Conservation (phyloP, 2,797 vertebrate species). For the Tympanoctomys barrerae region DNA sequence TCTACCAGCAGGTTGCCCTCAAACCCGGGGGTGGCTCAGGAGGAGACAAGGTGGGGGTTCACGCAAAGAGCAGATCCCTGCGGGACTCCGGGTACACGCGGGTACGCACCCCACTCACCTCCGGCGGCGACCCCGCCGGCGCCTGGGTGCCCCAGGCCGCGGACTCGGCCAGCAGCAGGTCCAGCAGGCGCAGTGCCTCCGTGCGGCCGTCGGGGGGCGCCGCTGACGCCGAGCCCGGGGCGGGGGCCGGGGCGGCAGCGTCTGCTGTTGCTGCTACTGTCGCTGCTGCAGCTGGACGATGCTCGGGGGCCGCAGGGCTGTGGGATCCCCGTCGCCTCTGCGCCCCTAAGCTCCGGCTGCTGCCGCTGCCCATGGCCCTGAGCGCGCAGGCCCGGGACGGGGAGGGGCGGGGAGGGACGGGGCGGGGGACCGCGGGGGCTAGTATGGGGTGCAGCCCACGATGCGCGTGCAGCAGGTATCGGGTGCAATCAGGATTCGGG, state of each 20-base stretch:
- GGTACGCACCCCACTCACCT: conserved; percentile 60
- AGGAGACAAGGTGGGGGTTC: neutral
- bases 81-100: neutral
- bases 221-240: neutral
- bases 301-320: neutral
- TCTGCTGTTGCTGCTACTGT: neutral
- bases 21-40: neutral
- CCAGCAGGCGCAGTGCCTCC: conserved; percentile 75
- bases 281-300: neutral
- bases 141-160: conserved; percentile 53
- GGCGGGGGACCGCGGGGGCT: neutral
- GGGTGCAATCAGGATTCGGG: no score
- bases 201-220: conserved; percentile 39
- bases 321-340: conserved; percentile 59
- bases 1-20: neutral
- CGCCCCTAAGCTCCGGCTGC: conserved; percentile 77
- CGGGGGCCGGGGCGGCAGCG: neutral
- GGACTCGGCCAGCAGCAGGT: conserved; percentile 79
- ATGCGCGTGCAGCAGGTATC: neutral
- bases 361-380: conserved; percentile 79
- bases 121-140: neutral
- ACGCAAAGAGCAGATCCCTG: neutral
- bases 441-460: neutral
- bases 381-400: neutral
- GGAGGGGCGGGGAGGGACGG: neutral